Evolutionary conservation across 2,797 vertebrate genomes (phyloP), one percentile per base, ranked within the genome.

Genomic region (Siniperca scherzeri): DNA sequence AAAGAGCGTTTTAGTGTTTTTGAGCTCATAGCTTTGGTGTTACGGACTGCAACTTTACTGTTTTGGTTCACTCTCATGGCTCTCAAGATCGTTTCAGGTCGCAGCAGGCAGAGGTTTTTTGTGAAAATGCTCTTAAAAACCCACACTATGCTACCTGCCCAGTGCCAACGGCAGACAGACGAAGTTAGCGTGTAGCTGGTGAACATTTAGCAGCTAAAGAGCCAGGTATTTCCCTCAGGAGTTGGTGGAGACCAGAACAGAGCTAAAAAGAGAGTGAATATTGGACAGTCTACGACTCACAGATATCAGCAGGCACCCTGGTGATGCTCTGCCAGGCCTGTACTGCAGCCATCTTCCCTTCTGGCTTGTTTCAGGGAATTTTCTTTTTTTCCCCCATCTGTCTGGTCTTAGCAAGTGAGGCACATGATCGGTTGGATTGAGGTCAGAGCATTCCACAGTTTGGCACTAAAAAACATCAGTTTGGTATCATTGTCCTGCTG

Each of bases 401-500:
- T 77, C 62, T 79, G 68, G 40, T 77, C 33, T 79, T 50, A 73
- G 46, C 13, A 60, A 61, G 11, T 52, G 30, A 74, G 70, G 62
- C 65, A 69, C 73, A 22, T 75, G 68, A 82, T 64, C 5, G 2
- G 22, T 56, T 33, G 52, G 46, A 65, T 48, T 80, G 60, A 67
- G 80, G 74, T 75, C 70, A 50, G 61, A 62, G n/a, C 55, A 57
- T 78, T 75, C 50, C 59, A 42, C 19, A 21, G 42, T 67, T 65
- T 53, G n/a, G 22, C 57, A 38, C 21, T 17, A 0, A 4, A 56
- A 77, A 62, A 30, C 2, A 3, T 50, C 1, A 2, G 8, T 55
- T 65, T 64, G 7, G 11, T 42, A 1, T n/a, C 9, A 6, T 38
- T 22, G 5, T 44, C 4, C 61, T 10, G 55, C 27, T 70, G 59